phyloP scores from a whole-genome alignment of 1,140 invertebrate genomes.

The Latrodectus geometricus region DNA sequence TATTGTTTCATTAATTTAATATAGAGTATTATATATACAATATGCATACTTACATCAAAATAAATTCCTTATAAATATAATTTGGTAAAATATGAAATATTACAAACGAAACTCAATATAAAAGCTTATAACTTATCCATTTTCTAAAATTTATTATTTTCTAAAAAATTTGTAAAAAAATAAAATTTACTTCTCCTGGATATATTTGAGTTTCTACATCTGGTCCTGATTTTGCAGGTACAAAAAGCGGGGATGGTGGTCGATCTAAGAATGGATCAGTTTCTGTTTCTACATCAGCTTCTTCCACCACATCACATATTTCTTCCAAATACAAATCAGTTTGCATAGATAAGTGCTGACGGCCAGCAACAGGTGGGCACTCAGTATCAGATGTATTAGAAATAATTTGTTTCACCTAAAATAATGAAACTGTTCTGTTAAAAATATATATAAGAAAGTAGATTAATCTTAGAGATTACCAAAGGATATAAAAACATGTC shows the following conservation, averaged over 20 bases:
- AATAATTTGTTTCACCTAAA: not conserved
- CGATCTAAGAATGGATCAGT: slow-evolving; percentile 87
- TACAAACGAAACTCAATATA: no score
- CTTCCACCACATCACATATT: slow-evolving; percentile 72
- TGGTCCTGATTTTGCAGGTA: slow-evolving; percentile 81
- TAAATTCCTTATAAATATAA: no score
- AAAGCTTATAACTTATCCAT: no score
- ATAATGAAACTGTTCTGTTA: not conserved
- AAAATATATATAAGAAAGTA: no score
- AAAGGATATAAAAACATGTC: no score
- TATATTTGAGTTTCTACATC: slow-evolving; percentile 87
- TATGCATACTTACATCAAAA: no score
- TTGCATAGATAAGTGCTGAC: slow-evolving; percentile 85
- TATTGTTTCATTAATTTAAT: no score
- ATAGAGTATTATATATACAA: no score
- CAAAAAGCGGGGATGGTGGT: slow-evolving; percentile 78
- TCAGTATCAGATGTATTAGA: slow-evolving; percentile 2
- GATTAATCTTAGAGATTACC: no score
- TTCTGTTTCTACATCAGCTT: slow-evolving; percentile 81
- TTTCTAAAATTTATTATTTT: no score
- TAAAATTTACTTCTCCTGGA: slow-evolving; percentile 81
- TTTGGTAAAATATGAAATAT: no score
- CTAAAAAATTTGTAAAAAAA: not conserved
- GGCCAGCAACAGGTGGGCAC: slow-evolving; percentile 75
- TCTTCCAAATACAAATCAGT: slow-evolving; percentile 90